Base-by-base conservation (phyloP, 2,113 vertebrate species). In the Equus przewalskii region DNA sequence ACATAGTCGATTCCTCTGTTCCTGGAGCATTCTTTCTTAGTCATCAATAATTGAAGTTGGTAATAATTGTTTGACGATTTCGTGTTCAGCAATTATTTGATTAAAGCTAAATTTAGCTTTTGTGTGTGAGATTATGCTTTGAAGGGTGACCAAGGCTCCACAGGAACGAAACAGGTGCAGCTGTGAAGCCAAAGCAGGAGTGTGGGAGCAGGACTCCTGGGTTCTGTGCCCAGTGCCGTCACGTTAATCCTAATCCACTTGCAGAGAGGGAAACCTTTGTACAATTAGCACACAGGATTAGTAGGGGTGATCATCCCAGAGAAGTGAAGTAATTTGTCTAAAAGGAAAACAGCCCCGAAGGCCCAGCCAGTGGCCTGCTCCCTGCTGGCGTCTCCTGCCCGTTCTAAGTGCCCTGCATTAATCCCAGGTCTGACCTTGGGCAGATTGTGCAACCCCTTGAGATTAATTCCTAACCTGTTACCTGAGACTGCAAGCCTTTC, bases 21-120 rank as follows among this genome's bases (percentile, higher is more conserved):
- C 49, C 89, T 72, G 15, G 62, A 75, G 19, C 19, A 33, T 67
- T 92, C 69, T 58, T 95, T 58, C 56, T 97, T 97, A 97, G 94
- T 98, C 98, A 98, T 87, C 19, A 26, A 96, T 97, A 97, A n/a
- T 19, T 62, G 81, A 75, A 96, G 58, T 58, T 84, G 73, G 96
- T 91, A 78, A 94, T 51, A 83, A 95, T 89, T 14, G 33, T 33
- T 83, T 81, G n/a, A 51, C 60, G 49, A 93, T 64, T 97, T 82
- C 54, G 49, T 54, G 58, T 73, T 60, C 30, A 19, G 76, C 67
- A 86, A 85, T 93, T 97, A 88, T 88, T 94, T 79, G 41, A 97
- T 83, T 80, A 78, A 76, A 94, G 76, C 80, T 97, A 97, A 97
- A 95, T 92, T 98, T 97, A 95, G 96, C 79, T 80, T 97, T 80